Conservation (phyloP, 2,888 invertebrate species). For the Cosmorhoe ocellata region DNA sequence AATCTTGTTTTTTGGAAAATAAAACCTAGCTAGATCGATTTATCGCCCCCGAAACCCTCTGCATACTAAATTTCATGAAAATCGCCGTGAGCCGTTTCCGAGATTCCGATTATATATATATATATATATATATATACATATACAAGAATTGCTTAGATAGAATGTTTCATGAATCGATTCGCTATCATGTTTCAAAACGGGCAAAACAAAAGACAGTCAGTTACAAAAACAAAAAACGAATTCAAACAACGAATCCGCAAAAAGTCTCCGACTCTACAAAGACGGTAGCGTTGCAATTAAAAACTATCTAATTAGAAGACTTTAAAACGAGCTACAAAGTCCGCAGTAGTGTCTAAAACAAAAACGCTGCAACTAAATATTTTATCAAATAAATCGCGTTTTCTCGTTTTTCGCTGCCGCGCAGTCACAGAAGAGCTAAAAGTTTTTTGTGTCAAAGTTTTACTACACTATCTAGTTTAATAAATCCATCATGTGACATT, state of each 20-base stretch:
- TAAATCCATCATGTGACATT: too few species aligned
- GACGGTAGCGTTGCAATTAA: constrained; percentile 11
- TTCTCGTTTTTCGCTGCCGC: constrained; percentile 45
- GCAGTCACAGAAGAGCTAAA: constrained; percentile 6
- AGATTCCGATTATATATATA: too few species aligned
- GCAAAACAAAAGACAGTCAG: neutral
- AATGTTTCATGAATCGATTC: too few species aligned
- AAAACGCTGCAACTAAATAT: constrained; percentile 57
- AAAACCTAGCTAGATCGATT: too few species aligned
- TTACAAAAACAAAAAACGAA: neutral
- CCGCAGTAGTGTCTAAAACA: constrained; percentile 44
- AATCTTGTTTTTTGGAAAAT: too few species aligned
- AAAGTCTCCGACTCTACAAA: constrained; percentile 3
- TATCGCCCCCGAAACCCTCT: too few species aligned
- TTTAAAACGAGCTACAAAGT: constrained; percentile 29
- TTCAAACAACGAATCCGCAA: neutral
- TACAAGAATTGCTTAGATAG: too few species aligned
- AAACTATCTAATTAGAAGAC: constrained; percentile 11
- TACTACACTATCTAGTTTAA: neutral
- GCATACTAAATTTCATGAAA: too few species aligned
- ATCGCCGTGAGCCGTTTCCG: too few species aligned
- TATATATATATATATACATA: too few species aligned
- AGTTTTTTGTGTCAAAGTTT: neutral
- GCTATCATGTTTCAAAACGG: too few species aligned
- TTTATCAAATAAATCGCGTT: constrained; percentile 60